These are phyloP conservation scores for Procambarus clarkii DNA, from an alignment of 1,140 invertebrate species.

Conservation along the genomic window DNA sequence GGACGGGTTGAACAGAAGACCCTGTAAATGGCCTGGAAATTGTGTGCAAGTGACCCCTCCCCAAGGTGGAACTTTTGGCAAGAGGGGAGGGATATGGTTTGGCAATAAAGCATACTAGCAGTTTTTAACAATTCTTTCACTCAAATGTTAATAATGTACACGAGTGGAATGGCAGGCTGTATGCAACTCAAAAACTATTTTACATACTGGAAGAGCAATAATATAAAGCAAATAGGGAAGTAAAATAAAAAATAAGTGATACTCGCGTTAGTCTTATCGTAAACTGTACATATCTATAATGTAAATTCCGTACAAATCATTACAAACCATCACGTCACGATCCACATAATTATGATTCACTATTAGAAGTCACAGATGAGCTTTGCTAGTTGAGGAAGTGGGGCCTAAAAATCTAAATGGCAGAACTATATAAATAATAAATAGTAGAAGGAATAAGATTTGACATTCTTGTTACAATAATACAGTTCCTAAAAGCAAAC, in stretches of 20 bases:
- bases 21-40: too few relatives aligned
- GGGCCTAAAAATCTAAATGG: slow-evolving; percentile 10
- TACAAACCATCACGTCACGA: slow-evolving; percentile 53
- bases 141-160: too few relatives aligned
- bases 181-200: too few relatives aligned
- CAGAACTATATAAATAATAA: slow-evolving; percentile 60
- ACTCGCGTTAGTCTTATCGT: slow-evolving; percentile 53
- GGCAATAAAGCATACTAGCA: too few relatives aligned
- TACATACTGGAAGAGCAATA: neutral
- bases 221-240: neutral
- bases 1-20: too few relatives aligned
- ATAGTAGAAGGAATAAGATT: slow-evolving; percentile 15
- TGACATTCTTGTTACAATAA: slow-evolving; percentile 52
- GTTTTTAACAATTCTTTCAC: too few relatives aligned
- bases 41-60: too few relatives aligned
- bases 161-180: too few relatives aligned
- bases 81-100: too few relatives aligned
- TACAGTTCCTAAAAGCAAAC: slow-evolving; percentile 58
- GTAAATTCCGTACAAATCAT: slow-evolving; percentile 67
- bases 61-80: too few relatives aligned
- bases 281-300: slow-evolving; percentile 68
- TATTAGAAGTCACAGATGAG: slow-evolving; percentile 29
- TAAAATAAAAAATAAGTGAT: neutral
- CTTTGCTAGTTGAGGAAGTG: slow-evolving; percentile 21
- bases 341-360: slow-evolving; percentile 29